Percentiles rank a stretch among this genome's conserved stretches.
These are phyloP conservation scores for Chaetorhynchus papuensis DNA, from an alignment of 2,113 vertebrate species.

Conservation along the genomic window DNA sequence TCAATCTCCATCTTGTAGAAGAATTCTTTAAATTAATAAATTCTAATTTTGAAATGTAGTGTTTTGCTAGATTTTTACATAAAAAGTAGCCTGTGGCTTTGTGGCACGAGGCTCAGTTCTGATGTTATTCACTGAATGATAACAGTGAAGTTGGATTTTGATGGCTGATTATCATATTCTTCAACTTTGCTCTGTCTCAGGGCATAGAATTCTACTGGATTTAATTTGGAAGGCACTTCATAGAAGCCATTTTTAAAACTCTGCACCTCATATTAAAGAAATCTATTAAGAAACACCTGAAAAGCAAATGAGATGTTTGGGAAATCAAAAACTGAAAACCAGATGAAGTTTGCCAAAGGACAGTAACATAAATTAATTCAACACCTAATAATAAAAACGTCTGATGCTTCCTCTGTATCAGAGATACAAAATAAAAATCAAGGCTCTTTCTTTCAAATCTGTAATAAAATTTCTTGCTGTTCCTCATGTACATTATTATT, in stretches of 20 bases:
- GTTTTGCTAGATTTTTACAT: not conserved
- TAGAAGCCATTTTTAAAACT: not conserved
- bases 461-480: not conserved
- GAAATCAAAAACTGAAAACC: not conserved
- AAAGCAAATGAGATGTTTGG: not conserved
- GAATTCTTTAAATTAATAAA: not conserved
- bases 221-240: not conserved
- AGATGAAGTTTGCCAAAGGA: not conserved
- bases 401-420: constrained; percentile 21
- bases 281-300: not conserved
- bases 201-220: not conserved
- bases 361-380: not conserved
- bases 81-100: not conserved
- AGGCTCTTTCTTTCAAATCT: not conserved
- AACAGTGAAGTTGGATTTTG: not conserved
- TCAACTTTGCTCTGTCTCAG: not conserved
- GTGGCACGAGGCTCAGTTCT: not conserved
- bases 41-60: not conserved
- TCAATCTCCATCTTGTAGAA: not conserved
- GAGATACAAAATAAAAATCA: not conserved
- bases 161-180: not conserved
- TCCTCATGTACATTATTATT: not conserved
- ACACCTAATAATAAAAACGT: not conserved
- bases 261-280: not conserved
- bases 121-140: not conserved